Conservation (phyloP, 2,113 vertebrate species). For the Leucopternis melanops region DNA sequence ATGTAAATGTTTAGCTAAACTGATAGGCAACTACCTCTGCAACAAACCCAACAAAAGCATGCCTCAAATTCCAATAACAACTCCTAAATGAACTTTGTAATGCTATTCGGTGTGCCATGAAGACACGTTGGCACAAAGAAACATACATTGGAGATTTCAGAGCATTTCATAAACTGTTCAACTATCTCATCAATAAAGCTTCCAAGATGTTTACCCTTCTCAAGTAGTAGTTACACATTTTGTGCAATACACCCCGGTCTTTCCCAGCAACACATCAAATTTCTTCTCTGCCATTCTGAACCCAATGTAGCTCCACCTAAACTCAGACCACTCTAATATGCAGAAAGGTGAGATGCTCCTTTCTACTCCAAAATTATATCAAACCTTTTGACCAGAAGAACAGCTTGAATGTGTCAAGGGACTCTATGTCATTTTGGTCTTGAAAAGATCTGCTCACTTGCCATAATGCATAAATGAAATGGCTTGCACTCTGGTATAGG, state of each 20-base stretch:
- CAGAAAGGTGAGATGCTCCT: neutral
- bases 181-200: neutral
- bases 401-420: neutral
- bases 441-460: neutral
- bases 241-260: neutral
- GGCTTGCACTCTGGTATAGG: neutral
- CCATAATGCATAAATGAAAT: neutral
- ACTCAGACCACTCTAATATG: accelerated
- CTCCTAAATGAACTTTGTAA: neutral
- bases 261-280: neutral
- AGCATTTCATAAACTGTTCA: neutral
- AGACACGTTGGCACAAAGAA: neutral
- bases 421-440: neutral
- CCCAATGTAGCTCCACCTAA: neutral
- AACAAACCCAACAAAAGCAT: accelerated
- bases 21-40: neutral
- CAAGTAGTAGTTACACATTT: neutral
- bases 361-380: neutral
- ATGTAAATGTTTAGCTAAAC: neutral
- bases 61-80: neutral
- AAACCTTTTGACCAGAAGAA: neutral
- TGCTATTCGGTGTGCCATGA: neutral
- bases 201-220: neutral
- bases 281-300: neutral
- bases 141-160: neutral